Evolutionary conservation across 1,140 invertebrate genomes (phyloP).

Genomic region (Adoxophyes honmai): DNA sequence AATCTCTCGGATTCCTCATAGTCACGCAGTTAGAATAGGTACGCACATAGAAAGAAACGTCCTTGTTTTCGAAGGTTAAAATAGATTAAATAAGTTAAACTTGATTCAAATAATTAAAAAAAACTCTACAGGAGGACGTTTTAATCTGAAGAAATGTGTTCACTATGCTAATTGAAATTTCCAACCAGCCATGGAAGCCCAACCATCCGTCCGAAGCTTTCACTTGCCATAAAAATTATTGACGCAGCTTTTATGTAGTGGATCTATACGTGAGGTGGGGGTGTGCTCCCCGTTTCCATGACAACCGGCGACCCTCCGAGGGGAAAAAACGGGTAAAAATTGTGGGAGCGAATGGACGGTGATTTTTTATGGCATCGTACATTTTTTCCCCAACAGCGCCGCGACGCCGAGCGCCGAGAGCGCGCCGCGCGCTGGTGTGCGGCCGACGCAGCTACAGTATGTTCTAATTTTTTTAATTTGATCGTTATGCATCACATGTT

Average conservation of each 20-base stretch:
- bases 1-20: too few species aligned
- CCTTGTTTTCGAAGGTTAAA: too few species aligned
- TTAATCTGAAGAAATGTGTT: too few species aligned
- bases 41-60: too few species aligned
- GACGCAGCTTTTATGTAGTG: slow-evolving; percentile 43
- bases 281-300: slow-evolving; percentile 47
- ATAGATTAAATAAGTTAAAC: too few species aligned
- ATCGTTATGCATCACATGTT: too few species aligned
- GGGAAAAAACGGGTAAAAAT: slow-evolving; percentile 76
- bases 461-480: slow-evolving; percentile 22
- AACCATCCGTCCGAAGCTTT: slow-evolving; percentile 33
- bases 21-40: too few species aligned
- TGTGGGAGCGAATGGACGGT: slow-evolving; percentile 66
- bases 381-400: slow-evolving; percentile 64
- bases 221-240: slow-evolving; percentile 62
- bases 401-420: slow-evolving; percentile 45
- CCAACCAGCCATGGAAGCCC: slow-evolving; percentile 27
- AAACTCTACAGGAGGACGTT: too few species aligned
- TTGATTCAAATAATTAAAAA: too few species aligned
- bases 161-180: too few species aligned
- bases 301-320: slow-evolving; percentile 62
- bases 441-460: slow-evolving; percentile 29
- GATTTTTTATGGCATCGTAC: slow-evolving; percentile 76
- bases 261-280: slow-evolving; percentile 25
- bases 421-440: slow-evolving; percentile 33